Evolutionary conservation across 2,888 invertebrate species (phyloP), one percentile per base, ranked within the genome.

Genomic region (Allolobophora icterica): DNA sequence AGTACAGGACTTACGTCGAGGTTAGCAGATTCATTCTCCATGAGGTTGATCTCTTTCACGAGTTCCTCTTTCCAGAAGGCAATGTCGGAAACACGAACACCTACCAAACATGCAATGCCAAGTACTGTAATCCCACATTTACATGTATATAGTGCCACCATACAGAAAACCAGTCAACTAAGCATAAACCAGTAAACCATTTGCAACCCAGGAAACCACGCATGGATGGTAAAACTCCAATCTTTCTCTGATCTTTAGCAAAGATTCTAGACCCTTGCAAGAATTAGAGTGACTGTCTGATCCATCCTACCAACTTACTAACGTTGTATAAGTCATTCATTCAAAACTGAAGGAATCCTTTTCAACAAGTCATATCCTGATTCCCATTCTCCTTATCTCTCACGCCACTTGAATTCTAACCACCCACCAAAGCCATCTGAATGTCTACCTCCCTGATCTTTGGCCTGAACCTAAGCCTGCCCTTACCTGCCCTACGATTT

Each of bases 31-130:
- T 98, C 98, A 15, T 97, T 96, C 90, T 98, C 96, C 92, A 98
- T 96, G 92, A 97, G 97, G 95, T 98, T 98, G 94, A 98, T 96
- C 95, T 98, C 98, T 45, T 97, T 97, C 91, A 96, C 94, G 6
- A 97, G 97, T 96, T 98, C 98, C 89, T 98, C 97, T 91, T 98
- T 96, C 98, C 98, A 98, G 95, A 98, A 98, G 6, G 97, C 97
- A 1, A 98, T 97, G 94, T 98, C 98, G 0, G 97, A 97, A 93
- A 98, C 97, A 92, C 98, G 96, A 96, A 98, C 98, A 0, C 94
- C 95, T 94, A 93, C 30, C 92, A 93, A 84, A 2, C 13, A 87
- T 30, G n/a, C 2, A 34, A 71, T 17, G n/a, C 24, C 58, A 58
- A 30, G 21, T 58, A 34, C 21, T 90, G 38, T 35, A 58, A n/a